A percentile compares a stretch with the other conserved stretches of the same genome.
These are phyloP conservation scores for Matsumyia berberina DNA, from an alignment of 2,888 invertebrate species.

Conservation along the genomic window DNA sequence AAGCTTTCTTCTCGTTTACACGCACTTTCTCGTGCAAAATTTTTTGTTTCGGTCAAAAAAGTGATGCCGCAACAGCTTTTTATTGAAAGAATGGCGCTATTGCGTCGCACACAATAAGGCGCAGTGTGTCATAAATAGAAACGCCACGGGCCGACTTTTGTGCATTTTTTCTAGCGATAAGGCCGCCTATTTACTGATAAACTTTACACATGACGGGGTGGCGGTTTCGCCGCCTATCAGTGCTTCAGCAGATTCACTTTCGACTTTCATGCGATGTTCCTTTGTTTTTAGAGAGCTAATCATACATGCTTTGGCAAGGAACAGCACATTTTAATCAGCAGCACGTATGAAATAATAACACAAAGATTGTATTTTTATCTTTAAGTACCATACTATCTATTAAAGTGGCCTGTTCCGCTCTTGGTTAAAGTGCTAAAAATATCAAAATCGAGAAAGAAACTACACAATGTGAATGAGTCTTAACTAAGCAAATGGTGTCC, in stretches of 20 bases:
- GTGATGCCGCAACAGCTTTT: constrained; percentile 26
- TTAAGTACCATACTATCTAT: no score
- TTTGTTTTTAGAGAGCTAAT: constrained; percentile 11
- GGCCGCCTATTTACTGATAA: constrained; percentile 48
- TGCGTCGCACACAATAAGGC: constrained; percentile 35
- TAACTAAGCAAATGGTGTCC: no score
- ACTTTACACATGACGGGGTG: constrained; percentile 33
- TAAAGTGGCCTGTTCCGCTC: no score
- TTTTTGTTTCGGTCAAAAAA: constrained; percentile 10
- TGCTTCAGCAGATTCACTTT: constrained; percentile 40
- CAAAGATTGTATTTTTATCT: constrained; percentile 4
- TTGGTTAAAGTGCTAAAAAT: no score
- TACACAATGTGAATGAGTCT: no score
- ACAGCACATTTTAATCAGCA: not conserved
- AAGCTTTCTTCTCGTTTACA: constrained; percentile 11
- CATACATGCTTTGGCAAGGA: not conserved
- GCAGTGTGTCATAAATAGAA: constrained; percentile 32
- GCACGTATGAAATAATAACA: not conserved
- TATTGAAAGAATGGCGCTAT: constrained; percentile 19
- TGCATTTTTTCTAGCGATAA: constrained; percentile 50
- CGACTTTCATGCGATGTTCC: constrained; percentile 33
- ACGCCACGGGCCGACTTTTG: constrained; percentile 19
- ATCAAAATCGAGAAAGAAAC: no score
- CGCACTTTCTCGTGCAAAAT: constrained; percentile 41
- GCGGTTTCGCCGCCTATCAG: constrained; percentile 25